Evolutionary conservation across 2,888 invertebrate species (phyloP), one percentile per base, ranked within the genome.

Genomic region (Hyppa rectilinea): DNA sequence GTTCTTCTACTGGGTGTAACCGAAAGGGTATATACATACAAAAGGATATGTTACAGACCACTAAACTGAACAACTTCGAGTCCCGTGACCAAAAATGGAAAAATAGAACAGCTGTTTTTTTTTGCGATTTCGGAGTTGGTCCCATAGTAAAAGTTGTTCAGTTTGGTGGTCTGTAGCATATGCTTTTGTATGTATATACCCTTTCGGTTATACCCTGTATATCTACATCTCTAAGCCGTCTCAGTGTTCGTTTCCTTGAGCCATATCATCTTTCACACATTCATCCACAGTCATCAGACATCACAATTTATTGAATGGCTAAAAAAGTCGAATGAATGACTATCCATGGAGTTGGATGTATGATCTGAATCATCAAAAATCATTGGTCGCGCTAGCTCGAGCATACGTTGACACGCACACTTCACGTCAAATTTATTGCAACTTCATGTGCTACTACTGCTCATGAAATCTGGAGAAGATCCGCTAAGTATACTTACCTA

Each of bases 351-450:
- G 9, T 34, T n/a, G 31, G 26, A 40, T 34, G 17, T 60, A 40
- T 71, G 40, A 26, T 49, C 53, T 74, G 34, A 74, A 62, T 34
- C 26, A 26, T 74, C 17, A 12, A 70, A 47, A 49, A 40, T 17
- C 23, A 60, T 62, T 60, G 34, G 75, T 36, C 50, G 49, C 68
- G 72, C 50, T 58, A 75, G 49, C 50, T 76, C 43, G 56, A 72
- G 43, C 56, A 58, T 65, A 45, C 17, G 43, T 56, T 23, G 34
- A 66, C 56, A 66, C 68, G 76, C 76, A 76, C 12, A 38, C 47
- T 38, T 56, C 10, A 38, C 17, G n/a, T 47, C 23, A 2, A 64
- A 55, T 67, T 26, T 45, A 76, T 72, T 56, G 29, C 29, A 65
- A 56, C 31, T 45, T 75, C 14, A 14, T 55, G 29, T 47, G 29